Conservation (phyloP, 2,797 vertebrate species). For the Protonibea diacanthus region DNA sequence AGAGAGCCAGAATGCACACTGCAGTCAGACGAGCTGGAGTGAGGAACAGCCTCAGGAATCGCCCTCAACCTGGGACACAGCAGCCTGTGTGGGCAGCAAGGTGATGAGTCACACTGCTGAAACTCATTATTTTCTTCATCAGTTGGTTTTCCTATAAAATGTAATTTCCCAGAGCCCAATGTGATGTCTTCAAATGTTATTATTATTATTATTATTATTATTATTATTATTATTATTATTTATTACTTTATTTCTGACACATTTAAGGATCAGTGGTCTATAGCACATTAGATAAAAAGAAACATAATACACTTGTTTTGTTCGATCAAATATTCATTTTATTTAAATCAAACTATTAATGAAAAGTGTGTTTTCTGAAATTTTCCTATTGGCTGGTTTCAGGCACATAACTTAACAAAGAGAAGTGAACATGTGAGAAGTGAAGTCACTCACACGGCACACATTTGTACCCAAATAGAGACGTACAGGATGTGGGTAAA, state of each 20-base stretch:
- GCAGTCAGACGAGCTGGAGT: conserved; percentile 80
- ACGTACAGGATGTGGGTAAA: background rate
- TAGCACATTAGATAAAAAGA: too few species aligned
- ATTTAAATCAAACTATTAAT: too few species aligned
- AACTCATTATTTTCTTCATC: too few species aligned
- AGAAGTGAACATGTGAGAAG: background rate
- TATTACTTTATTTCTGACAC: too few species aligned
- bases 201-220: too few species aligned
- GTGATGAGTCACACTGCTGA: conserved; percentile 60
- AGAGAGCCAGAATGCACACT: conserved; percentile 83
- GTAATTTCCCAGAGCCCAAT: background rate
- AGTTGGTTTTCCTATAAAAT: too few species aligned
- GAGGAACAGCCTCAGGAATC: conserved; percentile 83
- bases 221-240: too few species aligned
- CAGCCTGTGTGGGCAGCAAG: conserved; percentile 89
- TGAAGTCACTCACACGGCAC: background rate
- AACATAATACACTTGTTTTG: too few species aligned
- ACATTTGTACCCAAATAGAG: background rate
- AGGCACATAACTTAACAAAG: background rate
- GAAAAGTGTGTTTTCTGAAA: background rate
- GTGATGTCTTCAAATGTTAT: background rate
- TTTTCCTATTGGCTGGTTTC: background rate
- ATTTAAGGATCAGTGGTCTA: too few species aligned
- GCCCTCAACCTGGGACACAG: conserved; percentile 89
- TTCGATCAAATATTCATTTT: too few species aligned